Evolutionary conservation across 1,140 invertebrate genomes (phyloP), one percentile per base, ranked within the genome.

Genomic region (Scaptodrosophila lebanonensis): DNA sequence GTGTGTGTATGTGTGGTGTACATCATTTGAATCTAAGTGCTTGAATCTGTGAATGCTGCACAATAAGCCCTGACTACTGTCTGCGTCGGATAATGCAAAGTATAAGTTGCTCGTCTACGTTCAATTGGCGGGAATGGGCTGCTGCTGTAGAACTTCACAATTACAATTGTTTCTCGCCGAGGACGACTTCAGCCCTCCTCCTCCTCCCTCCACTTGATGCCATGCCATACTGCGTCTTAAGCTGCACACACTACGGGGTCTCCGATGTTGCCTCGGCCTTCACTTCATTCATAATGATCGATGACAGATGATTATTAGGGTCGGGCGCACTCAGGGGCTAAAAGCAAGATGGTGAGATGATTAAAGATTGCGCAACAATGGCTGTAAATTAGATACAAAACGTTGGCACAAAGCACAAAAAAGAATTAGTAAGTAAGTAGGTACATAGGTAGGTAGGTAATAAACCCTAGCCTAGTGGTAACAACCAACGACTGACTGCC

Each of bases 251-350:
- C 68, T 77, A 77, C 75, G 75, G 84, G 54, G 84, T 75, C 70
- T 87, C 86, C 64, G 84, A n/a, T n/a, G n/a, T 75, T 71, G 82
- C 71, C 63, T 87, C 86, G 66, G 77, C 72, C 65, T 85, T 87
- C 40, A 75, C 70, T 61, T 82, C 75, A 40, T 70, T 53, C 47
- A 83, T 82, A 44, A 70, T 64, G 70, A 61, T 75, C 70, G 77
- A 76, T 60, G 72, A 75, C 65, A 84, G 75, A 69, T 86, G 85
- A 67, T 86, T 87, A 83, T 82, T 86, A 83, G 79, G 84, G 82
- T 87, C 86, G 49, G 83, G 84, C 67, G 84, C 86, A 84, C 70
- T 87, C 76, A 85, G 86, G 66, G 83, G 85, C 85, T 87, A 66
- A 42, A 83, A 76, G 45, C 44, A 71, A 82, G 49, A 85, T 59